Percentiles rank a stretch among this genome's conserved stretches.
Evolutionary conservation across 2,113 vertebrate species (phyloP).

Genomic region (Chlorocebus sabaeus): DNA sequence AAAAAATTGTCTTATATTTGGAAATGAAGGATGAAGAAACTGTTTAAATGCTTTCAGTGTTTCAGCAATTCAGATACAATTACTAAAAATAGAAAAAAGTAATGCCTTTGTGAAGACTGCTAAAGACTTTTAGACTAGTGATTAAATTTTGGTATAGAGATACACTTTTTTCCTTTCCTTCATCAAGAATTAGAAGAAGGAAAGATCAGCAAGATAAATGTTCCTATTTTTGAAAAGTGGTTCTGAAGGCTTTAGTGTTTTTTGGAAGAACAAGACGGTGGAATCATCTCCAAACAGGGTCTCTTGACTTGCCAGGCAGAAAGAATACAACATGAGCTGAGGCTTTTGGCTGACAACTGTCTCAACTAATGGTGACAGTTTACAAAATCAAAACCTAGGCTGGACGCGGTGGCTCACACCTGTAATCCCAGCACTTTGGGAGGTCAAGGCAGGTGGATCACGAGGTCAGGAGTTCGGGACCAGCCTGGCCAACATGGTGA

Average conservation of each 20-base stretch:
- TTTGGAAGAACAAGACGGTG: background rate
- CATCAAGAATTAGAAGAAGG: background rate
- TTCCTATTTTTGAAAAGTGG: slow-evolving; percentile 17
- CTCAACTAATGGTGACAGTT: background rate
- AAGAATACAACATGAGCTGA: background rate
- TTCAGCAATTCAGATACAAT: slow-evolving; percentile 37
- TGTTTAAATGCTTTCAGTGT: slow-evolving; percentile 9
- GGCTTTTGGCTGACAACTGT: background rate
- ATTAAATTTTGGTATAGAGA: slow-evolving; percentile 21
- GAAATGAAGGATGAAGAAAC: slow-evolving; percentile 20
- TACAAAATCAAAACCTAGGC: background rate
- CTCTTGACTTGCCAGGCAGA: background rate
- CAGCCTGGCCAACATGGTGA: no score
- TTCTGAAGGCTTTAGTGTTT: slow-evolving; percentile 1
- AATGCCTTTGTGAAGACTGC: background rate
- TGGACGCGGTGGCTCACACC: no score
- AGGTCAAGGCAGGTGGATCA: no score
- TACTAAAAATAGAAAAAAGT: slow-evolving; percentile 9
- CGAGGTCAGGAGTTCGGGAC: no score
- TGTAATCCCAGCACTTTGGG: no score
- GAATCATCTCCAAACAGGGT: background rate
- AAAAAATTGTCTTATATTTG: background rate
- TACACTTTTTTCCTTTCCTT: background rate
- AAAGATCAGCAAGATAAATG: background rate
- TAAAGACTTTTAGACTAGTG: slow-evolving; percentile 22